Conservation (phyloP, 1,140 invertebrate genomes). For the Periplaneta americana region DNA sequence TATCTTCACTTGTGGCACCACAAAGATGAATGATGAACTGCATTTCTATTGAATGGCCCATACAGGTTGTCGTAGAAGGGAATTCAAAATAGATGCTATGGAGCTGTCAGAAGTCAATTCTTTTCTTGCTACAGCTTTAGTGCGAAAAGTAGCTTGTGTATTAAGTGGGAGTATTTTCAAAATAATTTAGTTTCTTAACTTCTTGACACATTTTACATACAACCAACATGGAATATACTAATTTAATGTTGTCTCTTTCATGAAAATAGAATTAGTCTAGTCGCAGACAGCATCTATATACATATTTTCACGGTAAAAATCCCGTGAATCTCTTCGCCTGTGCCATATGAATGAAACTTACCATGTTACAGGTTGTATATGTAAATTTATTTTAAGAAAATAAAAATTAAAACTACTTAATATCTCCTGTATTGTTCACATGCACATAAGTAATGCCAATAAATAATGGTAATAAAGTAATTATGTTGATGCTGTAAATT, state of each 20-base stretch:
- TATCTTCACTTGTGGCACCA: too few relatives aligned
- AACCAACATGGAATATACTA: background rate
- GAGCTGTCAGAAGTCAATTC: too few relatives aligned
- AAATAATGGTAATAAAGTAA: background rate
- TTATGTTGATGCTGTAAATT: background rate
- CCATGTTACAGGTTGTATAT: slow-evolving; percentile 3
- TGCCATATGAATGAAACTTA: slow-evolving; percentile 14
- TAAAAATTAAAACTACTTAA: too few relatives aligned
- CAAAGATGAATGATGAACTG: too few relatives aligned
- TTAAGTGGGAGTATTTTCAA: too few relatives aligned
- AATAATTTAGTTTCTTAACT: too few relatives aligned
- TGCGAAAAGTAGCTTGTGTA: too few relatives aligned
- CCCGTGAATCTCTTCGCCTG: slow-evolving; percentile 18
- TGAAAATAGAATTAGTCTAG: background rate
- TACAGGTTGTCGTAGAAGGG: too few relatives aligned
- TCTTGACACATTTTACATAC: too few relatives aligned
- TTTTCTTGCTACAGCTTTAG: too few relatives aligned
- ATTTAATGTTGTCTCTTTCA: background rate
- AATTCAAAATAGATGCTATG: too few relatives aligned
- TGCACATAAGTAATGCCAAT: background rate
- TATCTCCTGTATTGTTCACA: background rate
- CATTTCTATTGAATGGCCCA: too few relatives aligned
- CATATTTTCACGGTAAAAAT: background rate
- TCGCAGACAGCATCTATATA: background rate
- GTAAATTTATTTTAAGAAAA: background rate